Base-by-base conservation (phyloP, 2,797 vertebrate genomes). In the Mustela erminea region DNA sequence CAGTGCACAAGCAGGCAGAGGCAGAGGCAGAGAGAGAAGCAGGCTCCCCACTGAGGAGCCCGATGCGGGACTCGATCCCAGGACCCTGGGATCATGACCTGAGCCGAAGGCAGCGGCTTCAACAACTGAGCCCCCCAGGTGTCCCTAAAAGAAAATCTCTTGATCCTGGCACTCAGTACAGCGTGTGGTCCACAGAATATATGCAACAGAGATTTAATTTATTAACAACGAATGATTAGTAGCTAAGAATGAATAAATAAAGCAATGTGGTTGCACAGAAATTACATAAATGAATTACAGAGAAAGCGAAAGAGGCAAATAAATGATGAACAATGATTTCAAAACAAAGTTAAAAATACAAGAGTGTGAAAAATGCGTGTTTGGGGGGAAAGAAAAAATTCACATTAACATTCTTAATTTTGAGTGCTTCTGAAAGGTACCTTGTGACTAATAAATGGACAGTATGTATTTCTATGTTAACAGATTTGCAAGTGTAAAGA, bases 401-500 rank as follows among this genome's bases (percentile, higher is more conserved):
- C 20, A 21, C 43, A 7, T 13, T 4, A 9, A 14, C 0, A 9
- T 29, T 27, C 23, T 17, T 43, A 38, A 54, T 1, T 41, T 1
- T 54, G 29, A 62, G 9, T 15, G 77, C 43, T 81, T 25, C 82
- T 56, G 23, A 35, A 72, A 52, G 82, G 70, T 21, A 7, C 12
- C 15, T 2, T 12, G 7, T 18, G 38, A 38, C 38, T 21, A 18
- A 9, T 1, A 46, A 23, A 29, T 7, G 9, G 35, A 4, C 1
- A 27, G 1, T 1, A 43, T 1, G 21, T 3, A 0, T 68, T 4
- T 14, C 87, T 17, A 20, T 0, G 4, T 0, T 7, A 3, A 15
- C 18, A 20, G 77, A 38, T 1, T 32, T 2, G 18, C 23, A 60
- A 29, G 27, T 2, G 1, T 0, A 17, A 2, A 38, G 23, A 46